Evolutionary conservation across 1,140 invertebrate genomes (phyloP).

Genomic region (Caenorhabditis briggsae): DNA sequence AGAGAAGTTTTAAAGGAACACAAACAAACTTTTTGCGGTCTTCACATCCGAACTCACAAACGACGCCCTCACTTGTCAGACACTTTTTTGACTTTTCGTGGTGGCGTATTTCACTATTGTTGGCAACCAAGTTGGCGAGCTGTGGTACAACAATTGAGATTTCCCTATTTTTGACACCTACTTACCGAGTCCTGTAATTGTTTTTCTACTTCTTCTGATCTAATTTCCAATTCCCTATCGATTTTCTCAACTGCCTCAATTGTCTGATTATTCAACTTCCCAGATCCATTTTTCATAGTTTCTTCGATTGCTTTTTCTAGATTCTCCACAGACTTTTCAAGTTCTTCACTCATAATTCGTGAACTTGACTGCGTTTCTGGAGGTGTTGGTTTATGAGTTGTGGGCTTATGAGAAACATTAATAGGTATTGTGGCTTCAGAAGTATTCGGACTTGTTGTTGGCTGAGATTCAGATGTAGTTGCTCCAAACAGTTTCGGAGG

Average conservation of each 20-base stretch:
- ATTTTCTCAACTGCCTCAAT: not conserved
- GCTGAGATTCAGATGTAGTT: too few species aligned
- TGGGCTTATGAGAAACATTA: not conserved
- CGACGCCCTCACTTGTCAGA: constrained; percentile 39
- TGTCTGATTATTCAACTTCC: constrained; percentile 4
- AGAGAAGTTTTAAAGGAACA: not conserved
- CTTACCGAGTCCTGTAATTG: constrained; percentile 43
- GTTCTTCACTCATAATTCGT: constrained; percentile 20
- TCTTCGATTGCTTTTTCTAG: constrained; percentile 40
- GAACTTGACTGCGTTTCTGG: not conserved
- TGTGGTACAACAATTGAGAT: not conserved
- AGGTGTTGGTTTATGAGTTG: not conserved
- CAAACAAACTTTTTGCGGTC: constrained; percentile 40
- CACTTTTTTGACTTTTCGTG: constrained; percentile 53
- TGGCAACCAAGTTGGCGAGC: constrained; percentile 6
- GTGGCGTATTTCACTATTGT: constrained; percentile 9
- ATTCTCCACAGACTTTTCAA: constrained; percentile 46
- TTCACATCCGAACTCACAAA: constrained; percentile 58
- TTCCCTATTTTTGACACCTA: not conserved
- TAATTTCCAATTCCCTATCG: constrained; percentile 7
- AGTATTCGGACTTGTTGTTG: too few species aligned
- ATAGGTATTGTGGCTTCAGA: too few species aligned
- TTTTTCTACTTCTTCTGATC: constrained; percentile 7
- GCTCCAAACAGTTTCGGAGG: too few species aligned
- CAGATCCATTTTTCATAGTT: constrained; percentile 29